phyloP scores from a whole-genome alignment of 2,113 vertebrate species.

The Arothron firmamentum region DNA sequence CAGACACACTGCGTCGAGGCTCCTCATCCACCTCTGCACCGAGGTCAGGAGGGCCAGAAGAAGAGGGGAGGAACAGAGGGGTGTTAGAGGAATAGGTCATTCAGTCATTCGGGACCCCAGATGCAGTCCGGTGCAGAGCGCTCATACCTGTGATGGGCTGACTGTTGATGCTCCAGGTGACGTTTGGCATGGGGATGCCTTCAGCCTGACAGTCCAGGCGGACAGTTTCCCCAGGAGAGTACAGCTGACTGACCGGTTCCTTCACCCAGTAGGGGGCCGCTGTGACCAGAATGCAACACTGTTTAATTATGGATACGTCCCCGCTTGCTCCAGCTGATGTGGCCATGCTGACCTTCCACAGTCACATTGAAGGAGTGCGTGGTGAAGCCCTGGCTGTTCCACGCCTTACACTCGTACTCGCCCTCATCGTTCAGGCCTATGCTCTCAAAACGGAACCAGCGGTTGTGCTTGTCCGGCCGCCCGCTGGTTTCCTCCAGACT shows the following conservation, averaged over 20 bases:
- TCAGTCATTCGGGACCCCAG: too few species aligned
- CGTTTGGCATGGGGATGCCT: constrained; percentile 76
- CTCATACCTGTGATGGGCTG: constrained; percentile 70
- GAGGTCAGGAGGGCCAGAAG: neutral
- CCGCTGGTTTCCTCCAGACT: constrained; percentile 39
- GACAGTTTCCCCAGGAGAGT: constrained; percentile 78
- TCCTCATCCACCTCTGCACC: constrained; percentile 67
- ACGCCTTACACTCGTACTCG: constrained; percentile 80
- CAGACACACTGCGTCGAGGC: constrained; percentile 52
- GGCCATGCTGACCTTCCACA: constrained; percentile 77
- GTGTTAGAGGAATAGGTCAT: neutral
- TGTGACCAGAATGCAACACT: constrained; percentile 31
- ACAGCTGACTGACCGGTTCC: constrained; percentile 68
- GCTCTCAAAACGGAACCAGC: constrained; percentile 71
- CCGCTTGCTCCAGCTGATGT: neutral
- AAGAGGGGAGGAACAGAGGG: too few species aligned
- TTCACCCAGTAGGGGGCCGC: constrained; percentile 83
- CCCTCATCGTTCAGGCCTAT: constrained; percentile 78
- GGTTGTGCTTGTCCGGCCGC: constrained; percentile 53
- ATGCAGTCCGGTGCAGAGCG: neutral
- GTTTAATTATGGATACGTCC: neutral
- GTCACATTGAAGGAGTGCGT: constrained; percentile 72
- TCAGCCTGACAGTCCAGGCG: constrained; percentile 80
- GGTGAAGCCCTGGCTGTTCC: constrained; percentile 67
- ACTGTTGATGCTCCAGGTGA: constrained; percentile 85